These are phyloP conservation scores for Phoeniculus purpureus DNA, from an alignment of 2,797 vertebrate genomes.

Conservation along the genomic window DNA sequence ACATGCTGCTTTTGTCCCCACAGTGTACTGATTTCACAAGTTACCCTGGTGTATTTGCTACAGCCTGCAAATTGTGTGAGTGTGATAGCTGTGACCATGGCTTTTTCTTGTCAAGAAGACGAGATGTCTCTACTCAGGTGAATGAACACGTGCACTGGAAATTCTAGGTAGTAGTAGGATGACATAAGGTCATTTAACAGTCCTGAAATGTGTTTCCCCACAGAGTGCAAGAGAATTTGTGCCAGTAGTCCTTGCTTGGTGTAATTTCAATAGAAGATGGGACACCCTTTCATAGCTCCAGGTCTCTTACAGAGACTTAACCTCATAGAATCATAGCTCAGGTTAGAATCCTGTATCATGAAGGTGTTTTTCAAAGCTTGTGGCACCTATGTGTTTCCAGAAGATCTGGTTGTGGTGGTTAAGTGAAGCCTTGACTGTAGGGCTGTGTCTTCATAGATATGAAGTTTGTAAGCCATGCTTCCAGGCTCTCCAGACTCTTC, in stretches of 20 bases:
- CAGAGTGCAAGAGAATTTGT: not conserved
- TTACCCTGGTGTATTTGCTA: not conserved
- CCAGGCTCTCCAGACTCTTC: not conserved
- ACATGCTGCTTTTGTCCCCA: fast-evolving
- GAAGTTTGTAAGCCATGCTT: not conserved
- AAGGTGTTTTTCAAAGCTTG: not conserved
- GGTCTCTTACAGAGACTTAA: not conserved
- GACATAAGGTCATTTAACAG: not conserved
- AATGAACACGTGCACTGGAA: not conserved
- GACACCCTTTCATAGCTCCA: not conserved
- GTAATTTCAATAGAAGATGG: not conserved
- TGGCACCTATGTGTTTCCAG: not conserved
- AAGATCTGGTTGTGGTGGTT: not conserved
- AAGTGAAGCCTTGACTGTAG: not conserved
- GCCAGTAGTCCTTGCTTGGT: not conserved
- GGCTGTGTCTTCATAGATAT: not conserved
- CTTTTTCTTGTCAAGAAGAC: not conserved
- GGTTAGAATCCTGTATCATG: not conserved
- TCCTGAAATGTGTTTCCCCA: not conserved
- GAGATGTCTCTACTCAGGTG: not conserved
- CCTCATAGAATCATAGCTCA: too few species aligned
- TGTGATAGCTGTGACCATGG: not conserved
- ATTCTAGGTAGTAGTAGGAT: not conserved
- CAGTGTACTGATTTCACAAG: not conserved
- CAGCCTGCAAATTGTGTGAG: not conserved